Percentiles rank a stretch among this genome's conserved stretches.
Conservation (phyloP, 1,140 invertebrate genomes). For the Zaprionus kolodkinae region DNA sequence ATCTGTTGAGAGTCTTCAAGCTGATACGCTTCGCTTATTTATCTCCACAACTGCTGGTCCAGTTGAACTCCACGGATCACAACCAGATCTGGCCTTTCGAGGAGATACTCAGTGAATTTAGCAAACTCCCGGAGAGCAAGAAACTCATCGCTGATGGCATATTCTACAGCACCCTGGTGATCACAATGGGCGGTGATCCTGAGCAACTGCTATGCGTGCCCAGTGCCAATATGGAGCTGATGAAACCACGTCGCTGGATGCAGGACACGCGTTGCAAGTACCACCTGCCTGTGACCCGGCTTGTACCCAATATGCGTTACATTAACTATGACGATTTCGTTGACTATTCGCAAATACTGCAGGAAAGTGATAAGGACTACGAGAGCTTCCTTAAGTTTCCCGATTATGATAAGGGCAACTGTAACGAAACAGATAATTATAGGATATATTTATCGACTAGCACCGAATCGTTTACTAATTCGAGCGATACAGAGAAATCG, state of each 20-base stretch:
- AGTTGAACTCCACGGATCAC: conserved; percentile 13
- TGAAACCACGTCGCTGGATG: conserved; percentile 37
- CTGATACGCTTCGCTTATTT: conserved; percentile 38
- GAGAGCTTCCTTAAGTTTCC: conserved; percentile 3
- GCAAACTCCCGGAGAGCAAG: neutral
- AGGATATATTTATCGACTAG: neutral
- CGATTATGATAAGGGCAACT: neutral
- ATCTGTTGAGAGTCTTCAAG: conserved; percentile 2
- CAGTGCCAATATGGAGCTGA: neutral
- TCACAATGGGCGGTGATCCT: conserved; percentile 13
- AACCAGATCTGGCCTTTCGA: conserved; percentile 1
- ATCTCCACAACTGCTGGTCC: conserved; percentile 33
- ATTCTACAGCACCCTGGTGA: conserved; percentile 43
- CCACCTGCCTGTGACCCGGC: conserved; percentile 15
- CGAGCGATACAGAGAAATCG: neutral
- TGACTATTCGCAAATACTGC: neutral
- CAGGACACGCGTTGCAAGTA: conserved; percentile 31
- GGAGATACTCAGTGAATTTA: conserved; percentile 13
- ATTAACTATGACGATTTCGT: conserved; percentile 27
- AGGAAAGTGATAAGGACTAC: neutral
- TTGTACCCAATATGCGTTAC: conserved; percentile 45
- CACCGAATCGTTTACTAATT: neutral
- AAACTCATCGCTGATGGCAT: conserved; percentile 33
- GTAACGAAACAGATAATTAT: neutral
- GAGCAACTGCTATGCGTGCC: neutral